phyloP scores from a whole-genome alignment of 2,797 vertebrate genomes.

The Serranus cabrilla region DNA sequence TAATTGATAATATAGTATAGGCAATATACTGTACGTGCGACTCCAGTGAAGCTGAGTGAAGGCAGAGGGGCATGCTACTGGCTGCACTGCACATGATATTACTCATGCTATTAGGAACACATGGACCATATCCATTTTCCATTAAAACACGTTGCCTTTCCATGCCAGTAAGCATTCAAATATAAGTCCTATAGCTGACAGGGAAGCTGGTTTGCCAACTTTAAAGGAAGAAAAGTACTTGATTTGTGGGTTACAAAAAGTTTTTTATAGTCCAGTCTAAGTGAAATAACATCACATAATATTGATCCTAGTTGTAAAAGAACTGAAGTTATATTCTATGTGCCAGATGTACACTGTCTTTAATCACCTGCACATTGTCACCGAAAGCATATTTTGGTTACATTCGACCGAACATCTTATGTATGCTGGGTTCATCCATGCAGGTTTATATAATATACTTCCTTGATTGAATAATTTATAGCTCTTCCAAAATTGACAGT shows the following conservation, averaged over 20 bases:
- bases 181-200: constrained; percentile 2
- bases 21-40: too few species aligned
- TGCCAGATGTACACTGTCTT: neutral
- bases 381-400: neutral
- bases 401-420: neutral
- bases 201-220: neutral
- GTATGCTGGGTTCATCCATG: neutral
- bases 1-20: too few species aligned
- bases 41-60: too few species aligned
- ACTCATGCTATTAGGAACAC: constrained; percentile 41
- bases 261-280: neutral
- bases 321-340: too few species aligned
- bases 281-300: neutral
- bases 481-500: neutral
- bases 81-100: constrained; percentile 32
- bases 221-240: constrained; percentile 4
- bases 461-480: neutral
- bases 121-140: constrained; percentile 42
- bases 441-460: neutral
- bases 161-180: constrained; percentile 20
- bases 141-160: constrained; percentile 42
- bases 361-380: neutral
- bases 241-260: neutral
- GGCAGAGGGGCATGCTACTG: constrained; percentile 1
- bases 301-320: neutral